Conservation (phyloP, 2,113 vertebrate genomes). For the Excalfactoria chinensis region DNA sequence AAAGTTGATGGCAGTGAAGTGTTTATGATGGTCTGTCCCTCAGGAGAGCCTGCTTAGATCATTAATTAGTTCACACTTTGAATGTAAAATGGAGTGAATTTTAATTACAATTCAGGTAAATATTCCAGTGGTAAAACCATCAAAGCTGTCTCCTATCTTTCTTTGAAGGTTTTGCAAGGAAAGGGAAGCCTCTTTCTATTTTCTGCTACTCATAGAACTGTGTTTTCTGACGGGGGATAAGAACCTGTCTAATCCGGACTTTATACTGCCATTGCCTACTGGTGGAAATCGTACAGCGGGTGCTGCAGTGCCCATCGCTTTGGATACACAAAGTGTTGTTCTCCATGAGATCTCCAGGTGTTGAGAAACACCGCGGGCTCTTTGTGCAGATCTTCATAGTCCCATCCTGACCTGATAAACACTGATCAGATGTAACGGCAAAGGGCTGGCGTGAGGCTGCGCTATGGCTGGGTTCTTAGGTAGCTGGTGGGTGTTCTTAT, state of each 20-base stretch:
- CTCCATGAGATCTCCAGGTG: not conserved
- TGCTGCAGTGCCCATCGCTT: not conserved
- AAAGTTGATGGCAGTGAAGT: not conserved
- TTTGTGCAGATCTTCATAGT: not conserved
- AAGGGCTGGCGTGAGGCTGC: not conserved
- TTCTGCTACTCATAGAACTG: not conserved
- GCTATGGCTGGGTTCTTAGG: not conserved
- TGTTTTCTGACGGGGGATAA: not conserved
- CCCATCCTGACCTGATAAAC: not conserved
- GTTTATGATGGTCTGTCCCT: slow-evolving; percentile 22
- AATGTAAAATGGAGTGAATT: slow-evolving; percentile 38
- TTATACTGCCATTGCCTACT: not conserved
- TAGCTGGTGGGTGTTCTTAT: not conserved
- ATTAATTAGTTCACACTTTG: slow-evolving; percentile 41
- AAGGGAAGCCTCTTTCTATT: not conserved
- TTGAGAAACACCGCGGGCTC: not conserved
- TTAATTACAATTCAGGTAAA: slow-evolving; percentile 61
- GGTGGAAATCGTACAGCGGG: not conserved
- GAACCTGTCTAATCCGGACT: not conserved
- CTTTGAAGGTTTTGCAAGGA: not conserved
- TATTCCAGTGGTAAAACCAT: not conserved
- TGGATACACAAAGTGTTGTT: not conserved
- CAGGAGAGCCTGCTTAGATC: slow-evolving; percentile 7
- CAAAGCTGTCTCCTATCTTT: not conserved
- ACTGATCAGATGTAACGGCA: not conserved